Base-by-base conservation (phyloP, 2,797 vertebrate species). In the Halcyon smyrnensis region DNA sequence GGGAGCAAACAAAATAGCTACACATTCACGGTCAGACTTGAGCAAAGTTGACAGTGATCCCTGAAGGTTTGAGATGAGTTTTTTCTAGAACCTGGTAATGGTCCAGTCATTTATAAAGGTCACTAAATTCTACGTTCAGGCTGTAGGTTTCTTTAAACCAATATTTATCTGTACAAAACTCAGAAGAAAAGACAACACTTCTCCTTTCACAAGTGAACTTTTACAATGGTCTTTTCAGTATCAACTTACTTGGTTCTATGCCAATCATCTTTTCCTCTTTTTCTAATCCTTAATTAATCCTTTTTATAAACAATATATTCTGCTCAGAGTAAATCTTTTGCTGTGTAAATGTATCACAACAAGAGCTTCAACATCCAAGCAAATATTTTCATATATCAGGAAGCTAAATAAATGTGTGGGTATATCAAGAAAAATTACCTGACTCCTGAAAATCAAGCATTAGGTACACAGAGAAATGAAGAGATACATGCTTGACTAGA, bases 261-360 rank as follows among this genome's bases (percentile, higher is more conserved):
- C 48, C 88, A 95, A 60, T 34, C 34, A 85, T 46, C 2, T 84
- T 92, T 75, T 86, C 76, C 56, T 84, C 59, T 77, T 91, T 89
- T 87, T 90, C 70, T 94, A 68, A 94, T 89, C 70, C 45, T 83
- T 80, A 82, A 91, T 87, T 85, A 89, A 93, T 93, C 74, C 43
- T 65, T 95, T 96, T 67, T 30, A 65, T 88, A 90, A 93, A 90
- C 51, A 93, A 85, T 76, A 83, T 67, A 41, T 79, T 90, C 60
- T 62, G 67, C 45, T 87, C 30, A 53, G 48, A 53, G 45, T 64
- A 56, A 71, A 39, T 51, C 21, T 53, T 89, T 51, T 67, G 28
- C 69, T 64, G 21, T 28, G 14, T 36, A 8, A 54, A 32, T 39
- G 34, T 51, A 86, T 48, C 6, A 0, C 41, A 84, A 89, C 39